These are phyloP conservation scores for Nyctibius bracteatus DNA, from an alignment of 2,113 vertebrate genomes.

Conservation along the genomic window DNA sequence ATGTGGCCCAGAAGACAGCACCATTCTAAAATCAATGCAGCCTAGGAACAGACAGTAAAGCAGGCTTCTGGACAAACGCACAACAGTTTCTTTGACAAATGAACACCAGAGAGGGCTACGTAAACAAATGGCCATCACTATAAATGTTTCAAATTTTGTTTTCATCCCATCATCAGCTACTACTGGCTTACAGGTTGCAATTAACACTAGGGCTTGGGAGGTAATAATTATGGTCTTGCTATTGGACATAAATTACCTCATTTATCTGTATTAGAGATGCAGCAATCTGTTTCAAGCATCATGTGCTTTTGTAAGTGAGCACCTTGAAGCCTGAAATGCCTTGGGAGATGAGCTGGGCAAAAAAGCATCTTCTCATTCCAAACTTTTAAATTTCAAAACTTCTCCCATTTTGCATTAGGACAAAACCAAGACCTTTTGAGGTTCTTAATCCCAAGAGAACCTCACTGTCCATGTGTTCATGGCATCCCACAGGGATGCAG, in stretches of 20 bases:
- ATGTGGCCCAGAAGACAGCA: not conserved
- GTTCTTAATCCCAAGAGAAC: not conserved
- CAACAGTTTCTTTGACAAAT: slow-evolving; percentile 16
- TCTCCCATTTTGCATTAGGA: not conserved
- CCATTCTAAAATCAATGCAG: not conserved
- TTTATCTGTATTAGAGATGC: slow-evolving; percentile 35
- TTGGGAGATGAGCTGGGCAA: not conserved
- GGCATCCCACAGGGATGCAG: not conserved
- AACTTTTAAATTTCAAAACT: not conserved
- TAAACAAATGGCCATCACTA: not conserved
- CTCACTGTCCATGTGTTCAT: not conserved
- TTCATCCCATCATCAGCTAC: slow-evolving; percentile 9
- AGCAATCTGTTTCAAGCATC: slow-evolving; percentile 25
- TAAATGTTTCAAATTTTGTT: not conserved
- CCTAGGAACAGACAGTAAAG: not conserved
- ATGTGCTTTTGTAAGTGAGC: not conserved
- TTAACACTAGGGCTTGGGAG: slow-evolving; percentile 10
- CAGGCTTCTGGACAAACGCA: not conserved
- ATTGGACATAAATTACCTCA: slow-evolving; percentile 23
- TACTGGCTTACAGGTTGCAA: slow-evolving; percentile 22
- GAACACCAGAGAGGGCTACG: not conserved
- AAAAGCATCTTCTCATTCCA: not conserved
- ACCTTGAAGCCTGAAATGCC: not conserved
- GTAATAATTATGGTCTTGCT: slow-evolving; percentile 33
- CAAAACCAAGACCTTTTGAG: not conserved